Base-by-base conservation (phyloP, 2,113 vertebrate species). In the Talpa occidentalis region DNA sequence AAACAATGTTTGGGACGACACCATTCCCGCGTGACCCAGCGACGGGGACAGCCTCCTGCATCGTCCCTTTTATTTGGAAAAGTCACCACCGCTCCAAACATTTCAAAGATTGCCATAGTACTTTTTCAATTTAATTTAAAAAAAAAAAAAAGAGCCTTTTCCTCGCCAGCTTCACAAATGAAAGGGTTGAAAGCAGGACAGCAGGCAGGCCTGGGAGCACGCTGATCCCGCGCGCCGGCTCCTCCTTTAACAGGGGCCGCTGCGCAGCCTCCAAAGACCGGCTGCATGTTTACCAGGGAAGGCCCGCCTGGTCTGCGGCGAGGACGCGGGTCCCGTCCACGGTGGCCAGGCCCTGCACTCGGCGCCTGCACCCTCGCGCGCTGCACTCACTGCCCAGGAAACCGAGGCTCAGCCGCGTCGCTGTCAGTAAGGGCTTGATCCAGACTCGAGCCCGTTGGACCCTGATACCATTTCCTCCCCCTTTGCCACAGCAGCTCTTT, bases 31-130 rank as follows among this genome's bases (percentile, higher is more conserved):
- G 91, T 72, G 92, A 81, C 90, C 95, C 84, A 72, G 62, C 42
- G 84, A 93, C 66, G 8, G 74, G 66, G 49, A 60, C 11, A 0
- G 66, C 76, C 76, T 42, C 92, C 94, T 97, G 94, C 32, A 91
- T 96, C 96, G 93, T 96, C 40, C 74, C 59, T 96, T 96, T 95
- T 79, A 93, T 95, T 96, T 42, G 15, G 69, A 56, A 91, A 92
- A 83, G 93, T 74, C 35, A 60, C 74, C 1, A 14, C 74, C 1
- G 11, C 83, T 96, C 82, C 40, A 74, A 93, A 95, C 69, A 76
- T 94, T 97, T 96, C 97, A 97, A 97, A 97, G 89, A 88, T 92
- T 83, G 30, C 26, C 2, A 14, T 10, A 79, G 69, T 91, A 94
- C 47, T 89, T 95, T 93, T 40, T 89, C 93, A 76, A 96, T 95